Evolutionary conservation across 2,888 invertebrate species (phyloP).

Genomic region (Aphidoletes aphidimyza): DNA sequence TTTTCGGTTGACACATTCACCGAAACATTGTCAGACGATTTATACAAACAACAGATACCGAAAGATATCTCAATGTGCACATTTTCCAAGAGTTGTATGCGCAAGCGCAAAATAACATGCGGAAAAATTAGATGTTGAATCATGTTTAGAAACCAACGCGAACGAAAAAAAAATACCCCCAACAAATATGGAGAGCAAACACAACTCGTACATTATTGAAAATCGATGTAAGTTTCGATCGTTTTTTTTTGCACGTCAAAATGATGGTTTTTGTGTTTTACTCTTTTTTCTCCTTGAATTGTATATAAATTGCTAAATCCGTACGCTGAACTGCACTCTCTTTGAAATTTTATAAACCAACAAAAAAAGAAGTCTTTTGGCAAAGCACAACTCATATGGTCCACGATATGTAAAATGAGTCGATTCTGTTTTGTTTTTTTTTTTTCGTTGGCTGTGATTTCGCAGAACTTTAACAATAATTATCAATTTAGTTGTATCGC

Average conservation of each 20-base stretch:
- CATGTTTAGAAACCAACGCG: not conserved
- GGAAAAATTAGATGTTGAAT: slow-evolving; percentile 1
- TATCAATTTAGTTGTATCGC: slow-evolving; percentile 19
- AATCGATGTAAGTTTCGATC: not conserved
- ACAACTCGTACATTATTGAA: slow-evolving; percentile 13
- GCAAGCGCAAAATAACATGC: not conserved
- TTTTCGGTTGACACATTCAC: slow-evolving; percentile 34
- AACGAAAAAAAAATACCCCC: not conserved
- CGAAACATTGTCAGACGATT: slow-evolving; percentile 31
- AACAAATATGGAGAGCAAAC: slow-evolving; percentile 12
- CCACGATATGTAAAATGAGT: not conserved
- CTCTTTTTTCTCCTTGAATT: not conserved
- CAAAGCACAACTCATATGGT: not conserved
- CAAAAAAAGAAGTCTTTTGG: not conserved
- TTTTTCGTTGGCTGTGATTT: not conserved
- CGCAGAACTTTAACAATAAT: slow-evolving; percentile 1
- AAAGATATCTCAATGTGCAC: not conserved
- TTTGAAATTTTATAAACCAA: not conserved
- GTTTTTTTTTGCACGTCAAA: not conserved
- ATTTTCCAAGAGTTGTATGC: not conserved
- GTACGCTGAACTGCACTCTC: too few relatives aligned
- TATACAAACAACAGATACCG: not conserved
- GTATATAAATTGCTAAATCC: too few relatives aligned
- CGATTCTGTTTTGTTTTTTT: too few relatives aligned
- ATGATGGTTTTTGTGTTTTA: too few relatives aligned